A percentile compares a stretch with the other conserved stretches of the same genome.
Conservation (phyloP, 2,113 vertebrate species). For the Sphyrna mokarran region DNA sequence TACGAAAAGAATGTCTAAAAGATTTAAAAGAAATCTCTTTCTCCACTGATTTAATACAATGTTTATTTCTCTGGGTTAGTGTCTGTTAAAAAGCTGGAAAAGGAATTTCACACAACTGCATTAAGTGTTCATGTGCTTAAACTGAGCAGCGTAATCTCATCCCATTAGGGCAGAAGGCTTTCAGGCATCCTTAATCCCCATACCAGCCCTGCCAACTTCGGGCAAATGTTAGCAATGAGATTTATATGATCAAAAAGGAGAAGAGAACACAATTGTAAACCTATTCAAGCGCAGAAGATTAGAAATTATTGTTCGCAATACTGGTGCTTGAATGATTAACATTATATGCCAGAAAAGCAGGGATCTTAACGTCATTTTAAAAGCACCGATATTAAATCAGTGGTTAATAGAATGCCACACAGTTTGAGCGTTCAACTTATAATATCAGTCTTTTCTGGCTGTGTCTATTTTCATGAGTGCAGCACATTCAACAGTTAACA, state of each 20-base stretch:
- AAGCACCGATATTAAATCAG: background rate
- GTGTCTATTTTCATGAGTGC: background rate
- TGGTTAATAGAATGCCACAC: background rate
- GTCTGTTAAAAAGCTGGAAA: slow-evolving; percentile 17
- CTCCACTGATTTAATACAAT: background rate
- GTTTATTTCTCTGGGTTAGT: background rate
- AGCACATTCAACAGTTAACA: background rate
- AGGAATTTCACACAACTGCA: background rate
- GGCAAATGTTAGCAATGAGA: background rate
- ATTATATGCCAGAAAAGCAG: background rate
- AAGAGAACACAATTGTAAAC: background rate
- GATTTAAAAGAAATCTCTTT: background rate
- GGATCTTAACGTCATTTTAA: background rate
- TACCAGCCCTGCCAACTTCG: background rate
- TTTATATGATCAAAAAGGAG: slow-evolving; percentile 11
- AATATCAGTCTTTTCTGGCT: background rate
- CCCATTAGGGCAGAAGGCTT: background rate
- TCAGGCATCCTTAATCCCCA: slow-evolving; percentile 9
- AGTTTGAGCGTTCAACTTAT: background rate
- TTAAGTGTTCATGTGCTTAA: background rate
- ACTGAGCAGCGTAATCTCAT: background rate
- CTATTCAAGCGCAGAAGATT: background rate
- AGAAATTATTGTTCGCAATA: background rate
- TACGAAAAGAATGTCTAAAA: background rate
- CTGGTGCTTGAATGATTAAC: background rate